Conservation (phyloP, 2,888 invertebrate species). For the Hirtodrosophila confusa region DNA sequence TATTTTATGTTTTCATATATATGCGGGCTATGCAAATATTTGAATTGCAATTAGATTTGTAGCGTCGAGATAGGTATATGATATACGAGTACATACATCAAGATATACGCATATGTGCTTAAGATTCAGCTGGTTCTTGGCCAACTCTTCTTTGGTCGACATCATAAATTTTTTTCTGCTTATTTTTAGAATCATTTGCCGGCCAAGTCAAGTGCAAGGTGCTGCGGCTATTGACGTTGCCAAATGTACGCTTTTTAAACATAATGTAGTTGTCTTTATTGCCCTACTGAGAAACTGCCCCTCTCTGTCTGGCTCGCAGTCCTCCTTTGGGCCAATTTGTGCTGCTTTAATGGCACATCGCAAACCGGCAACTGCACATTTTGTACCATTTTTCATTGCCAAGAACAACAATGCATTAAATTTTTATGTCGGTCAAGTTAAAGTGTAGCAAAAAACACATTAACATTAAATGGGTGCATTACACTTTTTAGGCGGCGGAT, state of each 20-base stretch:
- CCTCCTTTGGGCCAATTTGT: constrained; percentile 6
- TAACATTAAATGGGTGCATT: constrained; percentile 38
- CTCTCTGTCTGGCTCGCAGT: constrained; percentile 6
- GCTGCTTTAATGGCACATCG: constrained; percentile 27
- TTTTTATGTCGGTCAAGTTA: constrained; percentile 21
- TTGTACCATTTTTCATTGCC: constrained; percentile 29
- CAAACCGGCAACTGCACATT: constrained; percentile 26
- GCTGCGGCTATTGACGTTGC: constrained; percentile 54
- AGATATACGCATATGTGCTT: neutral
- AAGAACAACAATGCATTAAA: constrained; percentile 52
- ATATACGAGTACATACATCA: neutral
- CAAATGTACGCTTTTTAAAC: constrained; percentile 40
- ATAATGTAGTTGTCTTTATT: constrained; percentile 35
- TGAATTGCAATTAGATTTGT: constrained; percentile 30
- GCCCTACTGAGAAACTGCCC: constrained; percentile 11
- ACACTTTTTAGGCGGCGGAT: constrained; percentile 40
- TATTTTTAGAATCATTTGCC: constrained; percentile 64
- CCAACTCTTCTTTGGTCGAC: constrained; percentile 10
- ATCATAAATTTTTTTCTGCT: constrained; percentile 59
- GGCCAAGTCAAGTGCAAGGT: constrained; percentile 74
- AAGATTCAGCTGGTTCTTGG: constrained; percentile 17
- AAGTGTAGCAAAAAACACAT: constrained; percentile 34
- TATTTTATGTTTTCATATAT: constrained; percentile 13
- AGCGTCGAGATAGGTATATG: neutral
- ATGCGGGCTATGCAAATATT: constrained; percentile 13